These are phyloP conservation scores for Bovichtus diacanthus DNA, from an alignment of 2,797 vertebrate species.

Conservation along the genomic window DNA sequence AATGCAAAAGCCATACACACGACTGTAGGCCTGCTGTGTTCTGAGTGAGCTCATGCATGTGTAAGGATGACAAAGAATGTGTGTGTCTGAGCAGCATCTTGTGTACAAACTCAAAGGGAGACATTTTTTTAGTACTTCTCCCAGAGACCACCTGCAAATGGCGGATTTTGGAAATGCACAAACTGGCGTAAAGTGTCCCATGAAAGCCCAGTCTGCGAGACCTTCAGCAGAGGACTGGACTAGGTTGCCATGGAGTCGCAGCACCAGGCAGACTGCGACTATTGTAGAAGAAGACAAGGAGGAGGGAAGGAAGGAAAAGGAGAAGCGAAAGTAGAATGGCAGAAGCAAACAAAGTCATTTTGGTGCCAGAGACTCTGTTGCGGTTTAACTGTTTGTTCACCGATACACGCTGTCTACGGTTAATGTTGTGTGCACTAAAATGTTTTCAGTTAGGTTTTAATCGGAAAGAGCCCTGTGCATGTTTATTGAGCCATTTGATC, in stretches of 20 bases:
- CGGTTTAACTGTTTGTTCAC: slow-evolving; percentile 43
- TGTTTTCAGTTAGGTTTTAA: slow-evolving; percentile 17
- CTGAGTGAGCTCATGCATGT: slow-evolving; percentile 2
- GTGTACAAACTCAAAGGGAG: slow-evolving; percentile 27
- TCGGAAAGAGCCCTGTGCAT: slow-evolving; percentile 19
- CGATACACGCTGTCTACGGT: not conserved
- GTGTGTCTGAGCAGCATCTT: slow-evolving; percentile 20
- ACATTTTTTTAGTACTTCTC: slow-evolving; percentile 32
- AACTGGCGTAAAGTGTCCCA: slow-evolving; percentile 32
- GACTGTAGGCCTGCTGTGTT: slow-evolving; percentile 4
- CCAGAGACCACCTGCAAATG: slow-evolving; percentile 61
- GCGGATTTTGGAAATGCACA: slow-evolving; percentile 20
- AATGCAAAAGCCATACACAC: slow-evolving; percentile 14
- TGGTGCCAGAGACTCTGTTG: slow-evolving; percentile 48
- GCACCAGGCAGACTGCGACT: slow-evolving; percentile 64
- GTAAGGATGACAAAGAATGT: not conserved
- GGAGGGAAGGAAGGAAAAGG: slow-evolving; percentile 15
- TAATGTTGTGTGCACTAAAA: not conserved
- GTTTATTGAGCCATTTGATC: slow-evolving; percentile 23
- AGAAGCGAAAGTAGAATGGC: slow-evolving; percentile 29
- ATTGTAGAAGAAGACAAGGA: slow-evolving; percentile 58
- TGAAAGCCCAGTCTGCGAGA: slow-evolving; percentile 33
- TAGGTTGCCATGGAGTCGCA: slow-evolving; percentile 75
- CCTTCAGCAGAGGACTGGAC: slow-evolving; percentile 35
- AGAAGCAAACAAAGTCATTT: slow-evolving; percentile 44